Evolutionary conservation across 1,140 invertebrate genomes (phyloP), one percentile per base, ranked within the genome.

Genomic region (Ephestia elutella): DNA sequence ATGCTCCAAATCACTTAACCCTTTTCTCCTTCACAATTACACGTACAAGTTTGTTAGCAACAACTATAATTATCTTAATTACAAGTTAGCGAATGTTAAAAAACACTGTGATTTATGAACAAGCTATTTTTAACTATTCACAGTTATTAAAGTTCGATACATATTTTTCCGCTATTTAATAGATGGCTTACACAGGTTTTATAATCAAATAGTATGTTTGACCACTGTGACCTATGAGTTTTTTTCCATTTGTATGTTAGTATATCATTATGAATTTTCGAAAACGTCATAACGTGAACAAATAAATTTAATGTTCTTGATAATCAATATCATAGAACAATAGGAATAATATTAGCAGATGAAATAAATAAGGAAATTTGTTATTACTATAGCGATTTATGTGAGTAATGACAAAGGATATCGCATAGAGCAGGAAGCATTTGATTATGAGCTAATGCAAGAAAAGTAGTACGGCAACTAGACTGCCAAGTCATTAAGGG

Each of bases 1-100:
- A 3, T 44, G 13, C 15, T 44, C n/a, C 32, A 11, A 38, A 44
- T 44, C 38, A 44, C 38, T 44, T 44, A 44, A 44, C n/a, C 50
- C 25, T 53, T 51, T 58, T 58, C 50, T 58, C 30, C 9, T 38
- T 30, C 18, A 21, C 56, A 30, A 35, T 51, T 51, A 21, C 17
- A 51, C 35, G 4, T 53, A 35, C n/a, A 44, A 44, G 38, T 54
- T 54, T 49, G 58, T 53, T 48, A 30, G 30, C 49, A 35, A 58
- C 20, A 17, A 53, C 35, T 60, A 28, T 60, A 49, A 60, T 60
- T 60, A 60, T 30, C 58, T 49, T 49, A 60, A 60, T 60, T 60
- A 60, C 58, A 49, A 32, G 53, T 35, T 49, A 49, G 51, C 30
- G 58, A 60, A 60, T 54, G 28, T 59, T 60, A 49, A 49, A 54